Evolutionary conservation across 2,888 invertebrate species (phyloP).

Genomic region (Drosophila parthenogenetica): DNA sequence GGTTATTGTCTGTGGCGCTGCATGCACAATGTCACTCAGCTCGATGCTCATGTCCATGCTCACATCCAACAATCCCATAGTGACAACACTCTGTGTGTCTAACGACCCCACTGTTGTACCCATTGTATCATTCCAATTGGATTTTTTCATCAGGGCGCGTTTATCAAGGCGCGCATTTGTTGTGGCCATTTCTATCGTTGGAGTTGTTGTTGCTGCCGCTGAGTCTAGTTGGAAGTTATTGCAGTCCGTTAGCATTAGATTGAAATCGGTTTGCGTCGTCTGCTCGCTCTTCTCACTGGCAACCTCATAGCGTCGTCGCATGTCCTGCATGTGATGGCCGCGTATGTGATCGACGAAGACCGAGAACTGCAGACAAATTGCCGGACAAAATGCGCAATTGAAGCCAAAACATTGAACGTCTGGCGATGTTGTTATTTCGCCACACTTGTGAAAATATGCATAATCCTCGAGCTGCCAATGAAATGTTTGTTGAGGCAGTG

Average conservation of each 20-base stretch:
- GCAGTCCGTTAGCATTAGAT: slow-evolving; percentile 59
- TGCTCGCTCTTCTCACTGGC: slow-evolving; percentile 54
- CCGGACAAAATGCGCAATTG: slow-evolving; percentile 79
- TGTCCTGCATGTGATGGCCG: slow-evolving; percentile 72
- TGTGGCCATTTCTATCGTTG: slow-evolving; percentile 24
- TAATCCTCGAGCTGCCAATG: slow-evolving; percentile 79
- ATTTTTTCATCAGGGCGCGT: slow-evolving; percentile 35
- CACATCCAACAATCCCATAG: slow-evolving; percentile 43
- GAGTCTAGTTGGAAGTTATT: slow-evolving; percentile 30
- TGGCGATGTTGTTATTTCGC: slow-evolving; percentile 81
- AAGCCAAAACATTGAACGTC: slow-evolving; percentile 80
- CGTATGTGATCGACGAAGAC: slow-evolving; percentile 78
- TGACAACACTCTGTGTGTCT: slow-evolving; percentile 17
- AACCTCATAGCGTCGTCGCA: slow-evolving; percentile 71
- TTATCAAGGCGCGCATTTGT: slow-evolving; percentile 49
- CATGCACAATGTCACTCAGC: slow-evolving; percentile 42
- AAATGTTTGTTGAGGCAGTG: slow-evolving; percentile 45
- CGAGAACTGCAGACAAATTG: slow-evolving; percentile 78
- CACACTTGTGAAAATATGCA: slow-evolving; percentile 78
- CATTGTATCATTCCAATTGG: slow-evolving; percentile 52
- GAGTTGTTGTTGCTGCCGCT: slow-evolving; percentile 15
- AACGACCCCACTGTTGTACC: slow-evolving; percentile 14
- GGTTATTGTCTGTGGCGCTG: slow-evolving; percentile 4
- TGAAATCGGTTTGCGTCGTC: slow-evolving; percentile 68
- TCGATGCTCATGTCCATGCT: slow-evolving; percentile 52